Evolutionary conservation across 1,140 invertebrate species (phyloP).

Genomic region (Berghia stephanieae): DNA sequence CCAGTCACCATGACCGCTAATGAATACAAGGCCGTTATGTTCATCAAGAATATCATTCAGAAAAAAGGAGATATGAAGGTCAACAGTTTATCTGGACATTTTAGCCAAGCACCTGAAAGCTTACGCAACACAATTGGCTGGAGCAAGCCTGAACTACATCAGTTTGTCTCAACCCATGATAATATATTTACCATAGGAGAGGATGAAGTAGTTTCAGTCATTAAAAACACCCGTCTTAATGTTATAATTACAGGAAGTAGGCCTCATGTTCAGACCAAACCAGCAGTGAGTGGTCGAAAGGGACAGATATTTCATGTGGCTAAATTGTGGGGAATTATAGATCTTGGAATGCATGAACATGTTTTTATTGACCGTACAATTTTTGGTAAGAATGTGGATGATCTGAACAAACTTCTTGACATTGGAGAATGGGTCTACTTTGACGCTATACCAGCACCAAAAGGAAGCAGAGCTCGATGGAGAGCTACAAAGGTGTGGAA

Average conservation of each 20-base stretch:
- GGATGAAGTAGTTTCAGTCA: slow-evolving; percentile 61
- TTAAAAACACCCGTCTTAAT: slow-evolving; percentile 63
- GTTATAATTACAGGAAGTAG: slow-evolving; percentile 65
- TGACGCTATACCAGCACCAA: slow-evolving; percentile 67
- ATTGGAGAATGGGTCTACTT: slow-evolving; percentile 66
- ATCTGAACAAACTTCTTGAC: slow-evolving; percentile 63
- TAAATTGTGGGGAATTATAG: slow-evolving; percentile 68
- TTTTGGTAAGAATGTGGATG: slow-evolving; percentile 64
- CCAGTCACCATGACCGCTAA: slow-evolving; percentile 67
- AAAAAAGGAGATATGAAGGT: slow-evolving; percentile 65
- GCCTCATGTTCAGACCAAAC: slow-evolving; percentile 50
- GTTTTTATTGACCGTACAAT: slow-evolving; percentile 68
- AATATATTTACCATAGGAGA: slow-evolving; percentile 63
- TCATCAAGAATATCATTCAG: slow-evolving; percentile 65
- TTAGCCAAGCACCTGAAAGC: slow-evolving; percentile 63
- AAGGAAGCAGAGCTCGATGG: slow-evolving; percentile 66
- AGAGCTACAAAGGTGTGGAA: slow-evolving; percentile 66
- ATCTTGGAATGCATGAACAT: slow-evolving; percentile 68
- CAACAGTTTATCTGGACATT: slow-evolving; percentile 58
- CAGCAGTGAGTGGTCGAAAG: slow-evolving; percentile 57
- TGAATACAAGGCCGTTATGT: slow-evolving; percentile 68
- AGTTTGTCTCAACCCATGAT: slow-evolving; percentile 61
- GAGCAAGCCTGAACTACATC: slow-evolving; percentile 62
- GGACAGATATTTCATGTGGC: slow-evolving; percentile 66
- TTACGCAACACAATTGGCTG: slow-evolving; percentile 64